Evolutionary conservation across 2,888 invertebrate genomes (phyloP), one percentile per base, ranked within the genome.

Genomic region (Acanthosepion lycidas): DNA sequence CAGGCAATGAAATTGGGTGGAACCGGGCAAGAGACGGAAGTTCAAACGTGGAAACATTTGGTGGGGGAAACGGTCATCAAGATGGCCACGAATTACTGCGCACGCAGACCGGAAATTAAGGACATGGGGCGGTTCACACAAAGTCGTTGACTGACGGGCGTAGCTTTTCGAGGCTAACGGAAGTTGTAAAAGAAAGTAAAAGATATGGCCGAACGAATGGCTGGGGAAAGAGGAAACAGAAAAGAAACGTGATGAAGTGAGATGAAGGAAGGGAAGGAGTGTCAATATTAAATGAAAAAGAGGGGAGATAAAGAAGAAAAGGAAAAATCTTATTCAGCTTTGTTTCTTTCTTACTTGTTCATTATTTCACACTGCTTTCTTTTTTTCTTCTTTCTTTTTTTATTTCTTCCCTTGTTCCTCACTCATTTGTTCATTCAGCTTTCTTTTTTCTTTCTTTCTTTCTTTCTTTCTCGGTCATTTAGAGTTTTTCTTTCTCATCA

Each of bases 101-200:
- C 93, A 93, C 93, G 93, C 93, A 93, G 93, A 93, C 93, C 93
- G 93, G 93, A 93, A 93, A 93, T 93, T 93, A 53, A 93, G 51
- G 93, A 49, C 51, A 93, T 53, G 93, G 93, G 51, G 48, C 53
- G 93, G 49, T 93, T 93, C 93, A 93, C 93, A 93, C 53, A 93
- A 33, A 78, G 33, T 33, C 78, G 78, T 78, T 33, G 78, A 78
- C n/a, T n/a, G 33, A 78, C 78, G 78, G 78, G n/a, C n/a, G 15
- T 33, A n/a, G n/a, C 78, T n/a, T n/a, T 78, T 78, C 78, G 78
- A 78, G n/a, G n/a, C n/a, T n/a, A 15, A 28, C 78, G n/a, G 78
- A 78, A 78, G 78, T 78, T 78, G 78, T 78, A 78, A 78, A n/a
- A 78, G n/a, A 78, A n/a, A 28, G n/a, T 0, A 26, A n/a, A 15